Conservation (phyloP, 1,140 invertebrate species). For the Vanessa atalanta region DNA sequence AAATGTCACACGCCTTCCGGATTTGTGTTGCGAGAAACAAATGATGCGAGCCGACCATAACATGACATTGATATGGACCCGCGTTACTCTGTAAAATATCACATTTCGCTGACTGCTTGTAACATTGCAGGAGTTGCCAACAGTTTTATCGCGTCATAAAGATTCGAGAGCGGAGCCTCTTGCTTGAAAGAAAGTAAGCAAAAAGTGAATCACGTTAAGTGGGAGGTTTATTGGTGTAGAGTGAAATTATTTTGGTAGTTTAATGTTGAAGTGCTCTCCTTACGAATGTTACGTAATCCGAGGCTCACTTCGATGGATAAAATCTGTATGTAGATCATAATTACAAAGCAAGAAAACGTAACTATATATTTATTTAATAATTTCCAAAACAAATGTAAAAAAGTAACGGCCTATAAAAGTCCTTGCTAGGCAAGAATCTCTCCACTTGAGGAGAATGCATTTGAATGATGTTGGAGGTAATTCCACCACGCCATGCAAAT, state of each 20-base stretch:
- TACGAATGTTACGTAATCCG: conserved; percentile 52
- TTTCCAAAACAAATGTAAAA: not conserved
- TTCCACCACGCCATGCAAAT: no score
- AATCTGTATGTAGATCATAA: conserved; percentile 39
- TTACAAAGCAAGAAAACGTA: conserved; percentile 5
- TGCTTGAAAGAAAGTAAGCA: conserved; percentile 61
- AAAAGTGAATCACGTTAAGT: conserved; percentile 67
- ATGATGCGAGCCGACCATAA: conserved; percentile 31
- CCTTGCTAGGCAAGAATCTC: no score
- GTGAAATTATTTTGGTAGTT: conserved; percentile 68
- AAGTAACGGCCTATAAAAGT: not conserved
- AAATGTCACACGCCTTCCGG: conserved; percentile 34
- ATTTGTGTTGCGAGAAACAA: conserved; percentile 23
- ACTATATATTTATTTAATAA: not conserved
- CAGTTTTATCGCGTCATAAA: conserved; percentile 63
- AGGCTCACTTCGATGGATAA: conserved; percentile 54
- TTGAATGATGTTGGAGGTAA: no score
- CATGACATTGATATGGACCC: conserved; percentile 42
- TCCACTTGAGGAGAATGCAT: no score
- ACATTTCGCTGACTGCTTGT: conserved; percentile 29
- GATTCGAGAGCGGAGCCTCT: conserved; percentile 42
- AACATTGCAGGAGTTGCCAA: conserved; percentile 41
- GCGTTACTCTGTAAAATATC: conserved; percentile 33
- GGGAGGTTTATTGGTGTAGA: conserved; percentile 56
- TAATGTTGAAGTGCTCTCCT: conserved; percentile 57